Evolutionary conservation across 2,113 vertebrate species (phyloP), one percentile per base, ranked within the genome.

Genomic region (Gymnorhina tibicen): DNA sequence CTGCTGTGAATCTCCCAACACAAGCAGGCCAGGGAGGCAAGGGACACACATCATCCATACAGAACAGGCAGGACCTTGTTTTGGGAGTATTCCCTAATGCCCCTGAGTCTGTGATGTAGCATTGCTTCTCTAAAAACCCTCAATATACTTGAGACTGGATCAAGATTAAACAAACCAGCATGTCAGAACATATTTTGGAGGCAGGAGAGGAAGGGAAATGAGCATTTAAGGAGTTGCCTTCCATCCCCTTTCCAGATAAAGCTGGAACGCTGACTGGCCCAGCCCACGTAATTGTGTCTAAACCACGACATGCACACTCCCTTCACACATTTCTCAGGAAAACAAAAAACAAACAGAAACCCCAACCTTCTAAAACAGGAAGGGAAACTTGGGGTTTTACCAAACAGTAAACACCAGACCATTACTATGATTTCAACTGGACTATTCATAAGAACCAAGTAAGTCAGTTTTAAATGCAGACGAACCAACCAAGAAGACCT

Each of bases 201-300:
- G 55, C 24, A 69, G 47, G 35, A 91, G 64, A 96, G 64, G 68
- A 86, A 68, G 30, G 68, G 68, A 93, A 91, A 74, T 59, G 68
- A 91, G 63, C 59, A 74, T 15, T 91, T 92, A 87, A 95, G 93
- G 96, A 96, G 94, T 81, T 89, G 68, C 84, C 86, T 93, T 96
- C 93, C 76, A 64, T 92, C 88, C 88, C 22, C 35, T 81, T 81
- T 44, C 79, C 87, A 95, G 90, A 92, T 93, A 91, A 88, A 92
- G 58, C 5, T 84, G 92, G 82, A 96, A 96, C 23, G 18, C 47
- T 58, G 72, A n/a, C 55, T 59, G 44, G 44, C 47, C 63, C 88
- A 78, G 58, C 92, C 95, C 90, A 84, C 1, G 0, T 94, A 94
- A 89, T 92, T 85, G 91, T 47, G 49, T 53, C 74, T 79, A 55